These are phyloP conservation scores for Percopsis transmontana DNA, from an alignment of 2,113 vertebrate species.

Conservation along the genomic window DNA sequence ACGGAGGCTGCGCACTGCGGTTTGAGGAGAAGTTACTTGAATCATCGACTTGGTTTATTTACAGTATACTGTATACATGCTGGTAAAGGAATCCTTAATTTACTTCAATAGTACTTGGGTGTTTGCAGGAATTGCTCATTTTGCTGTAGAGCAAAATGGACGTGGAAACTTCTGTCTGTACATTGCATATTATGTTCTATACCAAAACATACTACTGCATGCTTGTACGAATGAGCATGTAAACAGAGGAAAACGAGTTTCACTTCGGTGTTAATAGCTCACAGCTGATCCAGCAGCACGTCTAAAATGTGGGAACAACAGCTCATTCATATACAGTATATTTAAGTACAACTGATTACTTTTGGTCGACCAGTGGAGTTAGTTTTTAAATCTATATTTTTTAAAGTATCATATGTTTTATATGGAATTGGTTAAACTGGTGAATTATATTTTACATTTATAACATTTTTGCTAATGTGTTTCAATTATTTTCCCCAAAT, in stretches of 20 bases:
- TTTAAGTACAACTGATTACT: constrained; percentile 16
- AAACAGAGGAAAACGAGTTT: constrained; percentile 23
- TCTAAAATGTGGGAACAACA: constrained; percentile 59
- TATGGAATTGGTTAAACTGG: constrained; percentile 47
- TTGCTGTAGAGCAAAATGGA: background rate
- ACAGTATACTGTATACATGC: too few relatives aligned
- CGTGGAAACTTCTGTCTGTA: constrained; percentile 19
- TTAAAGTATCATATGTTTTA: constrained; percentile 65
- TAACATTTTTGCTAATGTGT: constrained; percentile 49
- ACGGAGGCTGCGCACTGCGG: too few relatives aligned
- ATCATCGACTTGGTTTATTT: too few relatives aligned
- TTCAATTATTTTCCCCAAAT: constrained; percentile 38
- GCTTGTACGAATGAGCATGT: constrained; percentile 59
- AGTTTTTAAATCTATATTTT: constrained; percentile 70
- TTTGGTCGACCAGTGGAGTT: constrained; percentile 41
- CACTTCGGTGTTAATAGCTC: constrained; percentile 16
- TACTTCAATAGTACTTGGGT: too few relatives aligned
- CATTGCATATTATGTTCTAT: constrained; percentile 59
- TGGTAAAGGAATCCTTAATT: too few relatives aligned
- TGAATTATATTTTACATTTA: constrained; percentile 65
- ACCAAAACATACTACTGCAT: constrained; percentile 67
- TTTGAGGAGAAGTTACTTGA: too few relatives aligned
- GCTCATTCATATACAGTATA: constrained; percentile 34
- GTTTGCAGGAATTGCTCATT: too few relatives aligned
- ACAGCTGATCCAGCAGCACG: constrained; percentile 25